A percentile compares a stretch with the other conserved stretches of the same genome.
These are phyloP conservation scores for Saguinus midas DNA, from an alignment of 2,113 vertebrate species.

Conservation along the genomic window DNA sequence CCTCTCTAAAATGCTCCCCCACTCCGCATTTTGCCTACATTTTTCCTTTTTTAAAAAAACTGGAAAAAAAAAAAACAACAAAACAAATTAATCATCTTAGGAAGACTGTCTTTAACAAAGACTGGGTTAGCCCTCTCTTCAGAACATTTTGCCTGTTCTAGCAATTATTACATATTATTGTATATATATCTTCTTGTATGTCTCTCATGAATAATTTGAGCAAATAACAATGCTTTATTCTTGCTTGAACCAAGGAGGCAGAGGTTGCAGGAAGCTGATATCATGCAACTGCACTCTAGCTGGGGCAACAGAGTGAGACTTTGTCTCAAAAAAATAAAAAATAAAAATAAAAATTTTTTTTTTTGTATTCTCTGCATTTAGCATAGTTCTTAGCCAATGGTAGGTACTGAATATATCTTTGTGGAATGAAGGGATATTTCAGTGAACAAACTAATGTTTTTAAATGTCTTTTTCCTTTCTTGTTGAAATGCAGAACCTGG, in stretches of 20 bases:
- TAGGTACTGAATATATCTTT: constrained; percentile 17
- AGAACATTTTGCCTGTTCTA: not conserved
- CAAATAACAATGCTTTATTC: constrained; percentile 35
- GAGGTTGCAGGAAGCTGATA: no score
- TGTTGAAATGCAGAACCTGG: constrained; percentile 89
- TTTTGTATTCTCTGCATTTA: not conserved
- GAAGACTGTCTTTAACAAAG: constrained; percentile 1
- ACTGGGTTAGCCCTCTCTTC: not conserved
- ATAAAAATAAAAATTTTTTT: not conserved
- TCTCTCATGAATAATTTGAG: constrained; percentile 30
- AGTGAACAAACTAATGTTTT: constrained; percentile 70
- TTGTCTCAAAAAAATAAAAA: not conserved
- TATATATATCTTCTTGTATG: not conserved
- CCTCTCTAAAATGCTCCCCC: not conserved
- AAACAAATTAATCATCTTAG: not conserved
- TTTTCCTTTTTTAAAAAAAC: constrained; percentile 6
- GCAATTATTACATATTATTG: not conserved
- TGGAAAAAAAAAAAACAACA: not conserved
- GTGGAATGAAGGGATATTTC: constrained; percentile 37
- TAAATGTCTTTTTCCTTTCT: constrained; percentile 80
- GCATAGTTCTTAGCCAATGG: not conserved
- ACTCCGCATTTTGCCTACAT: not conserved
- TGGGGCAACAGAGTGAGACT: no score
- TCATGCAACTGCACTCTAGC: no score
- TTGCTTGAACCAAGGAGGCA: not conserved